Evolutionary conservation across 2,113 vertebrate species (phyloP).

Genomic region (Phylloscopus whistleri): DNA sequence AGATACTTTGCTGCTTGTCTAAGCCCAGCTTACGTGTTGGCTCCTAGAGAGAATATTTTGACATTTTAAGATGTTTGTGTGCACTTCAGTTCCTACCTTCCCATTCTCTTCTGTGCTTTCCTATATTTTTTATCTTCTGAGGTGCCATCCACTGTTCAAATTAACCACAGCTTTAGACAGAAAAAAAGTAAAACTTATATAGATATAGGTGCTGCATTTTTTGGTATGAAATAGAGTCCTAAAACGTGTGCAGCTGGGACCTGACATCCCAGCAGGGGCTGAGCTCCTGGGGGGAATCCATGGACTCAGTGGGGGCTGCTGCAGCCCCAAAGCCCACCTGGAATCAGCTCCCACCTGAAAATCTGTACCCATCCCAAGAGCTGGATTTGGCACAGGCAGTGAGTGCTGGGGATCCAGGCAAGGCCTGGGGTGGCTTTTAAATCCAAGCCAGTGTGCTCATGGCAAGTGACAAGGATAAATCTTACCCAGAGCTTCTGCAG

Average conservation of each 20-base stretch:
- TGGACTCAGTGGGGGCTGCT: neutral
- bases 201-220: neutral
- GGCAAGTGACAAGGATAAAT: neutral
- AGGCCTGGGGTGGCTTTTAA: neutral
- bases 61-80: neutral
- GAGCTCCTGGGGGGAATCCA: rapidly evolving
- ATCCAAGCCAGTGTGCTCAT: rapidly evolving
- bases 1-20: neutral
- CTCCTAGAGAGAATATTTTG: neutral
- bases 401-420: neutral
- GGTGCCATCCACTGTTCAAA: neutral
- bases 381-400: rapidly evolving
- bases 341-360: rapidly evolving
- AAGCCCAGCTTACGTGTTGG: neutral
- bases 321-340: neutral
- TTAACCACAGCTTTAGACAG: neutral
- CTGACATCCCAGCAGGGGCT: neutral
- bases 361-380: neutral
- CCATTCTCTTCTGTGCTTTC: neutral
- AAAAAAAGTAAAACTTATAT: neutral
- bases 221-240: neutral
- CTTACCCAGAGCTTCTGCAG: neutral
- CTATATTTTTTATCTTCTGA: neutral
- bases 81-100: neutral
- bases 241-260: neutral